phyloP scores from a whole-genome alignment of 2,888 invertebrate genomes.

The Automeris io region DNA sequence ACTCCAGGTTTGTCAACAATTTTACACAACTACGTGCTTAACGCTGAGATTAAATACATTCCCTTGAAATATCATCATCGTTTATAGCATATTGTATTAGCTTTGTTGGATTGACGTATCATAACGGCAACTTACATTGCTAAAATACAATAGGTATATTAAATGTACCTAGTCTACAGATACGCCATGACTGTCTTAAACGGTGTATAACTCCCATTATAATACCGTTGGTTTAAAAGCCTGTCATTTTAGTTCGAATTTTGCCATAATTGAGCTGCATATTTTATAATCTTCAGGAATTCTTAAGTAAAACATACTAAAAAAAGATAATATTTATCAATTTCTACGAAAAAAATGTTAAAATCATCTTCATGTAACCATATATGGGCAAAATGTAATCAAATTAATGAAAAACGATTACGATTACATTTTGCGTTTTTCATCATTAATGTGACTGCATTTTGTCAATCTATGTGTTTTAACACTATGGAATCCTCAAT shows the following conservation, averaged over 20 bases:
- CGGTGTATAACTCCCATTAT: conserved; percentile 12
- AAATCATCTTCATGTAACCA: no score
- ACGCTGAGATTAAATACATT: background rate
- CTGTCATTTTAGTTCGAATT: conserved; percentile 21
- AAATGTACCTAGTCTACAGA: conserved; percentile 1
- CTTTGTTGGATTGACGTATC: conserved; percentile 3
- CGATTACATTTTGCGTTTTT: no score
- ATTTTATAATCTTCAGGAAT: conserved; percentile 17
- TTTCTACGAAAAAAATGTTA: no score
- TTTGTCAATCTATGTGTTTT: no score
- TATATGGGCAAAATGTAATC: no score
- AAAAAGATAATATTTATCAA: no score
- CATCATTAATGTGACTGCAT: no score
- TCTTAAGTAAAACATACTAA: no score
- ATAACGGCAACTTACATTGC: conserved; percentile 13
- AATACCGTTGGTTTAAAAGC: conserved; percentile 28
- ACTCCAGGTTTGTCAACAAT: background rate
- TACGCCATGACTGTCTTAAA: conserved; percentile 5
- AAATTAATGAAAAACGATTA: no score
- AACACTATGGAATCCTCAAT: no score
- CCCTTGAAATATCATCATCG: background rate
- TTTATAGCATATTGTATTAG: background rate
- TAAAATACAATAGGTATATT: conserved; percentile 4
- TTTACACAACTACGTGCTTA: background rate
- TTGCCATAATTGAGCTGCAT: conserved; percentile 23